Conservation (phyloP, 1,140 invertebrate genomes). For the Rhyacophila brunnea region DNA sequence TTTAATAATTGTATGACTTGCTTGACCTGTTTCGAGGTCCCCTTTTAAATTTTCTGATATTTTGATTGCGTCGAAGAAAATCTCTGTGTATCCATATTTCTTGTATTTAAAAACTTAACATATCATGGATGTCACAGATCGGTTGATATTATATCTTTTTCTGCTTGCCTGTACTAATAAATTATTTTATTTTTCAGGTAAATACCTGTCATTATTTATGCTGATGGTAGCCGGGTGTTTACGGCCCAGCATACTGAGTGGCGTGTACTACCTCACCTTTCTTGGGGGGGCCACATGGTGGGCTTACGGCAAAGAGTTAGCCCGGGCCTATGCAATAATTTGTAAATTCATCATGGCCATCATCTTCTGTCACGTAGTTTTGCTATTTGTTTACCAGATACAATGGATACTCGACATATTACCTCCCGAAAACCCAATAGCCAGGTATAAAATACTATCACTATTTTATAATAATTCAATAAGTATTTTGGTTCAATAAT, state of each 20-base stretch:
- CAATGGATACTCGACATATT: constrained; percentile 76
- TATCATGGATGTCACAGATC: no score
- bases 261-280: constrained; percentile 85
- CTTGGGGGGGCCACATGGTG: constrained; percentile 84
- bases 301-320: constrained; percentile 76
- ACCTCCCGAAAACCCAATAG: constrained; percentile 65
- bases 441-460: constrained; percentile 54
- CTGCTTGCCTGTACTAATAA: no score
- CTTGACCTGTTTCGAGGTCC: no score
- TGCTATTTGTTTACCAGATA: constrained; percentile 84
- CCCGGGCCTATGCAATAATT: constrained; percentile 70
- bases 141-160: no score
- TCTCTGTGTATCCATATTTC: no score
- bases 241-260: constrained; percentile 74
- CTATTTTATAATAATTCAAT: no score
- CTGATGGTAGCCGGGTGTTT: constrained; percentile 77
- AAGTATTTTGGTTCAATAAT: no score
- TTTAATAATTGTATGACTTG: no score
- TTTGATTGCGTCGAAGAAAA: no score
- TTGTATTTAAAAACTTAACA: no score
- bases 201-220: constrained; percentile 67
- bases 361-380: constrained; percentile 71
- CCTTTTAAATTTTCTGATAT: no score
- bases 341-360: constrained; percentile 71
- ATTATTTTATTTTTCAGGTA: constrained; percentile 67